These are phyloP conservation scores for Ctenomys sociabilis DNA, from an alignment of 2,113 vertebrate species.

Conservation along the genomic window DNA sequence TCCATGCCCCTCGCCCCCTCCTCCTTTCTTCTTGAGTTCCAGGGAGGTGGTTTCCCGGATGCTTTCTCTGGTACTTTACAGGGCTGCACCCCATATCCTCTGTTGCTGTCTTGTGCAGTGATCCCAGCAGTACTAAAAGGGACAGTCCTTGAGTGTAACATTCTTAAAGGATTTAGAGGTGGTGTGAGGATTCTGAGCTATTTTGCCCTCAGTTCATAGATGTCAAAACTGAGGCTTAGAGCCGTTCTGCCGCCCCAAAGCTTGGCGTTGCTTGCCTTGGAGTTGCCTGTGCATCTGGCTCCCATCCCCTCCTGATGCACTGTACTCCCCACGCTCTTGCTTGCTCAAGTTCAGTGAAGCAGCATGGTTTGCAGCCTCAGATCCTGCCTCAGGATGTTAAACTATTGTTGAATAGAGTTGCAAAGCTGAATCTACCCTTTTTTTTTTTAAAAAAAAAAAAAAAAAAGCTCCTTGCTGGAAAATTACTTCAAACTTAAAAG, in stretches of 20 bases:
- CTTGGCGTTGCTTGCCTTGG: background rate
- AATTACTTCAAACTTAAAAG: slow-evolving; percentile 13
- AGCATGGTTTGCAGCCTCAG: background rate
- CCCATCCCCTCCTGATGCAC: background rate
- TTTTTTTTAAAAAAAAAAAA: no score
- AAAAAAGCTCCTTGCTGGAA: no score
- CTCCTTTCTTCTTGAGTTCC: no score
- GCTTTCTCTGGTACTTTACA: background rate
- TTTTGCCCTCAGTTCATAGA: background rate
- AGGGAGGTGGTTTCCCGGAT: background rate
- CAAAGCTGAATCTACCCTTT: background rate
- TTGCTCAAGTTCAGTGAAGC: background rate
- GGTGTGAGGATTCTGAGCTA: background rate
- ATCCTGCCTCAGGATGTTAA: background rate
- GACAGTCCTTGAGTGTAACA: background rate
- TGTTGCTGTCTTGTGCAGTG: no score
- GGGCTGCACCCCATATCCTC: no score
- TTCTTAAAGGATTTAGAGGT: background rate
- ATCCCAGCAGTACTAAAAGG: background rate
- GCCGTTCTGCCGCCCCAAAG: background rate
- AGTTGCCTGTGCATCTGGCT: background rate
- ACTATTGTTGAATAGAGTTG: background rate
- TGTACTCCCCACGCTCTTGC: background rate
- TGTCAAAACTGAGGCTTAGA: background rate
- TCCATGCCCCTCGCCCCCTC: accelerated